phyloP scores from a whole-genome alignment of 2,113 vertebrate genomes.

The Centrocercus urophasianus region DNA sequence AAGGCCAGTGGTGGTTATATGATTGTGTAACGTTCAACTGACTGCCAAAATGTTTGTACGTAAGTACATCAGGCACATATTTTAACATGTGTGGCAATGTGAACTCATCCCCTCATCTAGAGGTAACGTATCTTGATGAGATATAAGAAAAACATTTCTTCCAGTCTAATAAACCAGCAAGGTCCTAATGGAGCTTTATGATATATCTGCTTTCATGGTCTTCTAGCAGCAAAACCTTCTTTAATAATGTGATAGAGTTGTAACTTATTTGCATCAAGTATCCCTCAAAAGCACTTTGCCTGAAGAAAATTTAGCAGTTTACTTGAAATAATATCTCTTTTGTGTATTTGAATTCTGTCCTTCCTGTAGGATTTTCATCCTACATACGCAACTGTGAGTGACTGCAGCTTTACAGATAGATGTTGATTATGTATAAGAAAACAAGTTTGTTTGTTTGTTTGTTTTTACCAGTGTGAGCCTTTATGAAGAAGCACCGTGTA shows the following conservation, averaged over 20 bases:
- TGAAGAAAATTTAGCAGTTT: not conserved
- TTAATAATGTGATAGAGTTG: not conserved
- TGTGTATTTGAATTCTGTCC: not conserved
- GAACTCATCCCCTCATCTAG: not conserved
- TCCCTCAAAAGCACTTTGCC: not conserved
- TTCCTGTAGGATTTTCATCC: not conserved
- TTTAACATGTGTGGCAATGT: not conserved
- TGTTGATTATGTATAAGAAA: not conserved
- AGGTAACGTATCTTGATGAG: not conserved
- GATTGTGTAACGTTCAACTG: not conserved
- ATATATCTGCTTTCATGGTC: not conserved
- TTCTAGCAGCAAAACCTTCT: not conserved
- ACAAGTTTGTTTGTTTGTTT: not conserved
- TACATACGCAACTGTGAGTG: not conserved
- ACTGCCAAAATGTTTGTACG: not conserved
- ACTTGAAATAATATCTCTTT: not conserved
- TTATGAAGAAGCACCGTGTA: not conserved
- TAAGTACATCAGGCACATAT: not conserved
- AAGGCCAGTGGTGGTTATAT: not conserved
- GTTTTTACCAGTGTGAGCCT: not conserved
- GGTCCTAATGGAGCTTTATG: not conserved
- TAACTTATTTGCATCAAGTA: not conserved
- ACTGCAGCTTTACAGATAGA: not conserved
- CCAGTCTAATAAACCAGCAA: not conserved
- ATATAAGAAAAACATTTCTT: not conserved